Base-by-base conservation (phyloP, 2,888 invertebrate species). In the Polydesmus complanatus region DNA sequence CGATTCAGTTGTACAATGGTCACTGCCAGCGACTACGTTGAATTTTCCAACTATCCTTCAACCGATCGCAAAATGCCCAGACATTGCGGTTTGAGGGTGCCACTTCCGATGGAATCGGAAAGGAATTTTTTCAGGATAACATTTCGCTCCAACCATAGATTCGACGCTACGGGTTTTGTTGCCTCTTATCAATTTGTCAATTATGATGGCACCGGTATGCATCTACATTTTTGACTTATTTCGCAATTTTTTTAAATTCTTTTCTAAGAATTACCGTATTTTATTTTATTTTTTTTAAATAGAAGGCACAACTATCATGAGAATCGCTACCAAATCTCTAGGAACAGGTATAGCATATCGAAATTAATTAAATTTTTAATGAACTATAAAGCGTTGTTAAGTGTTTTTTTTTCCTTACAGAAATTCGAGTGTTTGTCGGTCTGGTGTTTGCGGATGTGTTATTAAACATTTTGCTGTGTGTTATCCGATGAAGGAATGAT, bases 1-100 rank as follows among this genome's bases (percentile, higher is more conserved):
- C 14, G 14, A 8, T 37, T 27, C 78, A 96, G 95, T 66, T 97
- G 96, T 73, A 88, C 89, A 70, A 86, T 88, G 62, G 81, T 83
- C 54, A 88, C 93, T 1, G 89, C 91, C 52, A 95, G 94, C 71
- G 97, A 97, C 75, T 95, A 87, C 75, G 88, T 97, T 58, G 91
- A 95, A 74, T 93, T 97, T 76, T 94, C 94, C 54, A 97, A 96
- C 78, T 92, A 86, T 73, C 83, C 88, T 80, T 83, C 88, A 64
- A 82, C 85, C 67, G 96, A 97, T 77, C 81, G 88, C 70, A 91
- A 92, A 74, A 90, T 87, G 74, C 82, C 85, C 55, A 81, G 90
- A 70, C 86, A 89, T 73, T 97, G 96, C 73, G 95, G 95, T 5
- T 84, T 85, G 69, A 67, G 67, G 50, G 65, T 66, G 25, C 70